Evolutionary conservation across 2,113 vertebrate genomes (phyloP), one percentile per base, ranked within the genome.

Genomic region (Edolisoma coerulescens): DNA sequence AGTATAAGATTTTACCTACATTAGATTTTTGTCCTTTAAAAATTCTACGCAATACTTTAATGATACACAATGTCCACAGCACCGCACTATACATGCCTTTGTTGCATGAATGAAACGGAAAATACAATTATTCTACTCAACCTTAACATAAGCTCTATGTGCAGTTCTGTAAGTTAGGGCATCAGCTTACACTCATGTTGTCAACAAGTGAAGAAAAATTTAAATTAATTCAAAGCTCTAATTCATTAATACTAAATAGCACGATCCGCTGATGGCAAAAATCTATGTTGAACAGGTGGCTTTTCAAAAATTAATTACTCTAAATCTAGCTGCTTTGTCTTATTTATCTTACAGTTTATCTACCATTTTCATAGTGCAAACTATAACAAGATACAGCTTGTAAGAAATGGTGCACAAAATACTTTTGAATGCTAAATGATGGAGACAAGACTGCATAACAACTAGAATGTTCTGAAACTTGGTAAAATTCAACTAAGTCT

Each of bases 221-320:
- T 63, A 11, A 50, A 87, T 70, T 81, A 53, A 81, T 74, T 53
- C 52, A 70, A 53, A 49, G 30, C 15, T 61, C 15, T 49, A 13
- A 74, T 56, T 59, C 64, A 71, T 22, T 70, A 82, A 54, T n/a
- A 47, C 8, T 49, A 84, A 84, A 70, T 2, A 63, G 26, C 18
- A 63, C 0, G 1, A 54, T 57, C 19, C 0, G 0, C 27, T 80
- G 30, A 74, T 41, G 30, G 35, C 37, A 49, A 64, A 79, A 88
- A 33, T 12, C 71, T 70, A 9, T 13, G 6, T 9, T 50, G 53
- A 95, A 73, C 35, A 73, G 59, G 64, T 75, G 50, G 21, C 53
- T 69, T 61, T 81, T 67, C 27, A 81, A 78, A 80, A 73, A 71
- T 24, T 32, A 87, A 65, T 73, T 78, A 64, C 33, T 91, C 52